These are phyloP conservation scores for Balearica regulorum DNA, from an alignment of 2,797 vertebrate species.

Conservation along the genomic window DNA sequence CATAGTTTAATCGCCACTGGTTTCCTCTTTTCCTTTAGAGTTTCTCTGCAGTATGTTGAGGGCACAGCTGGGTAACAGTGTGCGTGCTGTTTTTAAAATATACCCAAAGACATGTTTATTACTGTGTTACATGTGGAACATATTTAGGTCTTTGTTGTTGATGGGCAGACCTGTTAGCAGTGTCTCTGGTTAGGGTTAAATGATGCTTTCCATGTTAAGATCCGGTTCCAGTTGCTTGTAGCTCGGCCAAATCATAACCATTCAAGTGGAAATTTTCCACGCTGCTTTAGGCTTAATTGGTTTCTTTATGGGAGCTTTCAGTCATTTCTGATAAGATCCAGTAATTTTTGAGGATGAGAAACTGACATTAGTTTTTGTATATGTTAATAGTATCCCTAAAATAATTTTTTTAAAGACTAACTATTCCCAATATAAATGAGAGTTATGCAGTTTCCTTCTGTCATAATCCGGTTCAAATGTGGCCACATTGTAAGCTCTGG, in stretches of 20 bases:
- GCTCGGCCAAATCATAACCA: background rate
- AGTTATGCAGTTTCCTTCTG: background rate
- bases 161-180: background rate
- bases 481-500: background rate
- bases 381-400: background rate
- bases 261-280: background rate
- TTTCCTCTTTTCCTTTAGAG: no score
- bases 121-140: background rate
- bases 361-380: background rate
- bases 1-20: rapidly evolving
- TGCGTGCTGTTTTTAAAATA: background rate
- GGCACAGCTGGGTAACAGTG: background rate
- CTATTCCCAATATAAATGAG: rapidly evolving
- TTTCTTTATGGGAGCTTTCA: background rate
- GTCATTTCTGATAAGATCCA: background rate
- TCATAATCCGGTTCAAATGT: background rate
- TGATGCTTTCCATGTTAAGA: background rate
- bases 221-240: background rate
- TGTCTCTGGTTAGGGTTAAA: background rate
- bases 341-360: background rate
- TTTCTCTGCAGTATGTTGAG: background rate
- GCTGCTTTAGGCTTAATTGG: background rate
- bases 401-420: background rate
- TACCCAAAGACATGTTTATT: background rate
- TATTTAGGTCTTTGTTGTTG: background rate